Percentiles rank a stretch among this genome's conserved stretches.
These are phyloP conservation scores for Oreochromis grahami DNA, from an alignment of 2,797 vertebrate species.

Conservation along the genomic window DNA sequence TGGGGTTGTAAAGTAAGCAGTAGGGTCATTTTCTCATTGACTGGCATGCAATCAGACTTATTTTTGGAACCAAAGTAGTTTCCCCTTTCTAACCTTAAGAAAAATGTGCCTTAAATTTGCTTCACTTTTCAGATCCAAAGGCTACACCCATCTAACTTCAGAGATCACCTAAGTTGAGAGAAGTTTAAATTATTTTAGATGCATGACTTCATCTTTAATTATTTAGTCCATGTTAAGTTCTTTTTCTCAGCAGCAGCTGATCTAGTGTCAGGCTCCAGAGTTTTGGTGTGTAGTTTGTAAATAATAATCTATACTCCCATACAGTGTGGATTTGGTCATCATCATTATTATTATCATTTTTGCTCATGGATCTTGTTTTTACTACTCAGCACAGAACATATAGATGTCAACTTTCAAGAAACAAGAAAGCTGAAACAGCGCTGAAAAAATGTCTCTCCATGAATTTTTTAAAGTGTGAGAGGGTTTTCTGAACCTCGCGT, in stretches of 20 bases:
- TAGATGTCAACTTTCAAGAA: constrained; percentile 11
- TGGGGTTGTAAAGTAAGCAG: neutral
- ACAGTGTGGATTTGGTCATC: neutral
- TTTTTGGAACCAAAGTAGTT: neutral
- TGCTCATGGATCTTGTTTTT: neutral
- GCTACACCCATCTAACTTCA: neutral
- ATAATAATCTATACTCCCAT: neutral
- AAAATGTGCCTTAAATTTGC: neutral
- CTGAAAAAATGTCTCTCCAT: constrained; percentile 10
- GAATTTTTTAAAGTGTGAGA: constrained; percentile 40
- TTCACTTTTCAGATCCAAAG: neutral
- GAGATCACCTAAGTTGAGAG: neutral
- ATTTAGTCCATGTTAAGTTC: constrained; percentile 14
- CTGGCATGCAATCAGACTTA: neutral
- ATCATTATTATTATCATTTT: neutral
- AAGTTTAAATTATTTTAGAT: constrained; percentile 15
- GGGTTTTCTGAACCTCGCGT: constrained; percentile 10
- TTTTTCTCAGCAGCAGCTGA: neutral
- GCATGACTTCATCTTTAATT: constrained; percentile 54
- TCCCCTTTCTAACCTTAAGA: neutral
- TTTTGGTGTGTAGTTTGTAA: neutral
- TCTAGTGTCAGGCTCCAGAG: neutral
- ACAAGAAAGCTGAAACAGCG: neutral
- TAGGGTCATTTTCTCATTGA: neutral
- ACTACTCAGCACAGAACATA: neutral